Conservation (phyloP, 2,113 vertebrate species). For the Plecotus auritus region DNA sequence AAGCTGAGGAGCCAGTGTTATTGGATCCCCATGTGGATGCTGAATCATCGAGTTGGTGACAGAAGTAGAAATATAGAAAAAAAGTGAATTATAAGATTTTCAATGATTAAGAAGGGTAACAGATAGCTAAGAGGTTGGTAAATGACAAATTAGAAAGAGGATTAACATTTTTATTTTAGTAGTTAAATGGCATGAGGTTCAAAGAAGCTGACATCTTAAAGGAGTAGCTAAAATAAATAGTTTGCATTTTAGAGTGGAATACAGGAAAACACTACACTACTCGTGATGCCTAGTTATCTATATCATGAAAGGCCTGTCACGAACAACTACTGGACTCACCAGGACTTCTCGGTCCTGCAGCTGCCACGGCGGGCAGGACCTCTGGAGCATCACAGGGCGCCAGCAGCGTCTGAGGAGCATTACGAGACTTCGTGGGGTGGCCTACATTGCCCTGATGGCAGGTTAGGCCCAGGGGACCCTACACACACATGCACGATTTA, state of each 20-base stretch:
- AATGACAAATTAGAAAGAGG: background rate
- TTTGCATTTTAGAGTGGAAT: background rate
- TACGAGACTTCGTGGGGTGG: too few relatives aligned
- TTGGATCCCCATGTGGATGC: background rate
- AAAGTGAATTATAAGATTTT: background rate
- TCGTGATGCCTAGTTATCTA: background rate
- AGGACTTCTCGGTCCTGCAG: too few relatives aligned
- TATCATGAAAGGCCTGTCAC: background rate
- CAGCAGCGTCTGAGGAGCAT: too few relatives aligned
- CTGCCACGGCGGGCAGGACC: too few relatives aligned
- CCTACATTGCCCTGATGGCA: too few relatives aligned
- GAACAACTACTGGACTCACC: too few relatives aligned
- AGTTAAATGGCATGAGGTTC: background rate
- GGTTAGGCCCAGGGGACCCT: too few relatives aligned
- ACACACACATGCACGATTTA: too few relatives aligned
- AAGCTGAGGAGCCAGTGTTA: background rate
- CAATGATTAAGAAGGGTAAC: background rate
- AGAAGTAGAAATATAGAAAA: background rate
- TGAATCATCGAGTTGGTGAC: background rate
- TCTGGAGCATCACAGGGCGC: too few relatives aligned
- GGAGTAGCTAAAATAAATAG: background rate
- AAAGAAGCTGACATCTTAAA: background rate
- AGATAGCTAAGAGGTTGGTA: background rate
- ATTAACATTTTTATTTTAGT: background rate
- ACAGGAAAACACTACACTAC: background rate